These are phyloP conservation scores for Caenorhabditis briggsae DNA, from an alignment of 1,140 invertebrate genomes.

Conservation along the genomic window DNA sequence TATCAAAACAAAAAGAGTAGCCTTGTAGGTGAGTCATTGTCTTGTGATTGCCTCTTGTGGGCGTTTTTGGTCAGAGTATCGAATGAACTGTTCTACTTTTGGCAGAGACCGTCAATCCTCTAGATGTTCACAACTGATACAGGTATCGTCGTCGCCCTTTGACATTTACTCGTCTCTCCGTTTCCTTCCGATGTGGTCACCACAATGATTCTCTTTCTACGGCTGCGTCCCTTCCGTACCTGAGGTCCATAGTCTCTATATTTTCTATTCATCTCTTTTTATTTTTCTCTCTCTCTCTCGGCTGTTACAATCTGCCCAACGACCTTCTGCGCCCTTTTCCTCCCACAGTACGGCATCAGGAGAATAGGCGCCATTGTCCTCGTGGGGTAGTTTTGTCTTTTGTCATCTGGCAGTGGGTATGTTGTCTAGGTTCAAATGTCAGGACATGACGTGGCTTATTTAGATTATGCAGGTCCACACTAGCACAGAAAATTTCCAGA, in stretches of 20 bases:
- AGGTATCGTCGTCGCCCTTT: conserved; percentile 26
- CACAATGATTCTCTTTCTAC: conserved; percentile 24
- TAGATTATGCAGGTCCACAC: background rate
- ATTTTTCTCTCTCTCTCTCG: conserved; percentile 36
- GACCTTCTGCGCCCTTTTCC: conserved; percentile 32
- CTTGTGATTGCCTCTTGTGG: background rate
- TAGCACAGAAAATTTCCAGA: background rate
- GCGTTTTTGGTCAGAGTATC: background rate
- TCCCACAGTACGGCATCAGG: conserved; percentile 32
- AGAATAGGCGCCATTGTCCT: conserved; percentile 52
- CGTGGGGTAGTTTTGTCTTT: conserved; percentile 13
- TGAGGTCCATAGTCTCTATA: background rate
- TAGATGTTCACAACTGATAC: conserved; percentile 48
- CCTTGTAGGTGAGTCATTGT: background rate
- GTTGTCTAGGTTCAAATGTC: background rate
- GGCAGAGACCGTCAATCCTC: background rate
- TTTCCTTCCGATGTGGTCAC: conserved; percentile 12
- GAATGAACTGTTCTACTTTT: conserved; percentile 33
- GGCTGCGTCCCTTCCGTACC: conserved; percentile 1
- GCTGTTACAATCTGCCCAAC: conserved; percentile 35
- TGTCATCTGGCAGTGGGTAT: background rate
- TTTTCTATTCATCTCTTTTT: conserved; percentile 1
- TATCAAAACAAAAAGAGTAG: conserved; percentile 24
- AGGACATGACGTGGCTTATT: conserved; percentile 20
- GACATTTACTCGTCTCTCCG: conserved; percentile 30